Base-by-base conservation (phyloP, 2,113 vertebrate genomes). In the Ibidorhyncha struthersii region DNA sequence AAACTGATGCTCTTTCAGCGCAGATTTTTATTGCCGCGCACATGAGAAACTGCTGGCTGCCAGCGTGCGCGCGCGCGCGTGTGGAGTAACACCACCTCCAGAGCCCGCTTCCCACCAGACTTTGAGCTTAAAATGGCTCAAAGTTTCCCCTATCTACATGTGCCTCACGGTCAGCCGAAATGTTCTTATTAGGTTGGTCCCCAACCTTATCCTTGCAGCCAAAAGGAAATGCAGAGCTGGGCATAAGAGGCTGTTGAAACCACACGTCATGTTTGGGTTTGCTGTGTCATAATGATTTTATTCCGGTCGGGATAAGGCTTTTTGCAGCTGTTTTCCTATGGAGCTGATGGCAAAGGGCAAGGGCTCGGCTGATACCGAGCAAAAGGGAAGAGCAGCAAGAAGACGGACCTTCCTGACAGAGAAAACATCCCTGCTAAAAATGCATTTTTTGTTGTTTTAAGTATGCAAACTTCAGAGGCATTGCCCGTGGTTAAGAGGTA, bases 241-340 rank as follows among this genome's bases (percentile, higher is more conserved):
- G 95, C 71, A 78, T 77, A 65, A 97, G 90, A 96, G 84, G 95
- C 82, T 97, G 96, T 96, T 89, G 92, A 97, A 97, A 96, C 96
- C 92, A 72, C 93, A 96, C 21, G 58, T 96, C 95, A 92, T 50
- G 47, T 96, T 96, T 86, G 95, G 96, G 97, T 97, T 96, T 86
- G 76, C 95, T 97, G 67, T 95, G 88, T 96, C 91, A 96, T 85
- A 97, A 97, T 95, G 96, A 94, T 93, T 97, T 98, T 97, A 97
- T 93, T 96, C 94, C 70, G 89, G 96, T 96, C 61, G 76, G 55
- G 80, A 94, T 85, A 92, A 96, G 91, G 89, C 67, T 93, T 95
- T 95, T 87, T 95, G 96, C 96, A 92, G 92, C 85, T 96, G 90
- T 93, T 96, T 96, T 96, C 96, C 93, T 96, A 92, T 61, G 72